Evolutionary conservation across 2,113 vertebrate genomes (phyloP).

Genomic region (Eulacestoma nigropectus): DNA sequence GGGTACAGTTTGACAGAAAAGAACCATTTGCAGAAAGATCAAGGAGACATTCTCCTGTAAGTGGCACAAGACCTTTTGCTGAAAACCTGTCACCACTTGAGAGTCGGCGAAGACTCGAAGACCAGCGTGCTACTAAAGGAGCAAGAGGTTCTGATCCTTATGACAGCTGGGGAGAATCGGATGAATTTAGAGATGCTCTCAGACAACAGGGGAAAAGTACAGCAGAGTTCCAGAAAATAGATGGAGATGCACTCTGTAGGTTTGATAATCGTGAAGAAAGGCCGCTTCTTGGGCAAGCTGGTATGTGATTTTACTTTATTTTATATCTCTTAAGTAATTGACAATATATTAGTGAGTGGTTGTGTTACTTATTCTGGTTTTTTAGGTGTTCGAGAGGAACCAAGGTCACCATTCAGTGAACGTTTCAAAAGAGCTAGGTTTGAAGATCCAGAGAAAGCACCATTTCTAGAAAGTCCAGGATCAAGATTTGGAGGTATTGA

Average conservation of each 20-base stretch:
- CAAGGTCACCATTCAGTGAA: conserved; percentile 75
- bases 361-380: not conserved
- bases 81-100: conserved; percentile 75
- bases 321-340: not conserved
- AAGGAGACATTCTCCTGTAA: conserved; percentile 77
- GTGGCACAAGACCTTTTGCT: conserved; percentile 69
- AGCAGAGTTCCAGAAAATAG: conserved; percentile 68
- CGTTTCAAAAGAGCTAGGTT: conserved; percentile 74
- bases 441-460: conserved; percentile 78
- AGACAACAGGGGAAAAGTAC: conserved; percentile 58
- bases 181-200: conserved; percentile 67
- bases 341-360: not conserved
- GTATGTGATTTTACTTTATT: not conserved
- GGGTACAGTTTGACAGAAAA: conserved; percentile 75
- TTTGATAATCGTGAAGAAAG: conserved; percentile 62
- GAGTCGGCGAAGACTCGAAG: conserved; percentile 74
- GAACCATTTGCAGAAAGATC: conserved; percentile 74
- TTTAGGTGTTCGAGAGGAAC: conserved; percentile 77
- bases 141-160: conserved; percentile 65
- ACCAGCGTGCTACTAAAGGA: conserved; percentile 74
- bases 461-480: conserved; percentile 69
- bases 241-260: conserved; percentile 62
- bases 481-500: conserved; percentile 78
- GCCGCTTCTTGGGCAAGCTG: conserved; percentile 14
- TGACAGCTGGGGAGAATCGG: not conserved